Conservation (phyloP, 2,888 invertebrate genomes). For the Rosalia funebris region DNA sequence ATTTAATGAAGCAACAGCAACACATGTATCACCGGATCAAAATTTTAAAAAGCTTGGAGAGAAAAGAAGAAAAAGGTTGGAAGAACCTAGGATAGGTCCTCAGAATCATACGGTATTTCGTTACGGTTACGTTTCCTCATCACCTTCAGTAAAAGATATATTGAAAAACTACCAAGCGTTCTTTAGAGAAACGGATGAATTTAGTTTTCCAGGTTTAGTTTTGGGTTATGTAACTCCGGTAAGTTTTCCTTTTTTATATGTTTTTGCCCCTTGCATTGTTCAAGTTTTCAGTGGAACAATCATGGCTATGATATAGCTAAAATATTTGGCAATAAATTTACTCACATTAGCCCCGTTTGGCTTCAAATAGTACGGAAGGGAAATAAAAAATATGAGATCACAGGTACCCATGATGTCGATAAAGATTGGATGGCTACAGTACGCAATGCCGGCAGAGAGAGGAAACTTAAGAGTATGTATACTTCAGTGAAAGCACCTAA, state of each 20-base stretch:
- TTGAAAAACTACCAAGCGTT: slow-evolving; percentile 80
- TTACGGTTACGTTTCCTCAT: slow-evolving; percentile 75
- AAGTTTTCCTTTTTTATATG: slow-evolving; percentile 36
- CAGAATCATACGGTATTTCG: slow-evolving; percentile 69
- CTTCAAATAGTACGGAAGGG: slow-evolving; percentile 80
- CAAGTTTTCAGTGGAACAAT: slow-evolving; percentile 92
- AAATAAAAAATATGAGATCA: slow-evolving; percentile 72
- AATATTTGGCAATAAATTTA: slow-evolving; percentile 87
- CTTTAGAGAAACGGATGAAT: slow-evolving; percentile 73
- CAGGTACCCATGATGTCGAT: slow-evolving; percentile 86
- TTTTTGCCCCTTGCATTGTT: too few species aligned
- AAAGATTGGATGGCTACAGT: slow-evolving; percentile 83
- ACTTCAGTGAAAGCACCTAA: too few species aligned
- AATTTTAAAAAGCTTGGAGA: too few species aligned
- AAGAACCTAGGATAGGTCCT: slow-evolving; percentile 50
- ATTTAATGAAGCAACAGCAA: too few species aligned
- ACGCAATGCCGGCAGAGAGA: slow-evolving; percentile 67
- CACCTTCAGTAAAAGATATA: slow-evolving; percentile 78
- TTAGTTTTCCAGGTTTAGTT: slow-evolving; percentile 78
- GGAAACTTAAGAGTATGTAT: slow-evolving; percentile 70
- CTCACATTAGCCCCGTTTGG: slow-evolving; percentile 95
- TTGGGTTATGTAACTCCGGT: slow-evolving; percentile 94
- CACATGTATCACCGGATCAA: too few species aligned
- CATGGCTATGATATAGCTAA: slow-evolving; percentile 95
- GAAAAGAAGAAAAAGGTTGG: slow-evolving; percentile 39